Percentiles rank a stretch among this genome's conserved stretches.
Conservation (phyloP, 2,113 vertebrate species). For the Pseudolaguvia tuberculata region DNA sequence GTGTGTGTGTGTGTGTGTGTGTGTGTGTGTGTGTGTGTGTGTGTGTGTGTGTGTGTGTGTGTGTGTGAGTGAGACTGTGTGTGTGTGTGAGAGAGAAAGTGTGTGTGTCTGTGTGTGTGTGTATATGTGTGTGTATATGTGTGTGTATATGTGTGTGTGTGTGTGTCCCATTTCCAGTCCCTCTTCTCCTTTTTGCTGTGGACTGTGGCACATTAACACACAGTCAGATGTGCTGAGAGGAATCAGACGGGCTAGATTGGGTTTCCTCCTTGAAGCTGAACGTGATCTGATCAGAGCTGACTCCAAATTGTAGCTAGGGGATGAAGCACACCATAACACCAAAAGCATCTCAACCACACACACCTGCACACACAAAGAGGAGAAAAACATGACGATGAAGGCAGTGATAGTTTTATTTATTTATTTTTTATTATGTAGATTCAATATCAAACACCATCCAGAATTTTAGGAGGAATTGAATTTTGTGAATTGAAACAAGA, state of each 20-base stretch:
- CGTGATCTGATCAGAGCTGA: slow-evolving; percentile 48
- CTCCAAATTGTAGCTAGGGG: slow-evolving; percentile 42
- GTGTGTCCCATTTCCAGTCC: slow-evolving; percentile 47
- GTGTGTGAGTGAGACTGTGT: too few relatives aligned
- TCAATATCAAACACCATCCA: neutral
- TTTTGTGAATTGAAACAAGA: too few relatives aligned
- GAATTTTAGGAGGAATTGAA: neutral
- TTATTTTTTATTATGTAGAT: neutral
- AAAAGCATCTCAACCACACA: slow-evolving; percentile 4
- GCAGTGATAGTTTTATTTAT: neutral
- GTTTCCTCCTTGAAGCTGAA: slow-evolving; percentile 40
- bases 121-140: too few relatives aligned
- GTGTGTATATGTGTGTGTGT: too few relatives aligned
- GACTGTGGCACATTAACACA: slow-evolving; percentile 49
- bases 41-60: too few relatives aligned
- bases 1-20: too few relatives aligned
- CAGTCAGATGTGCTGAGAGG: slow-evolving; percentile 38
- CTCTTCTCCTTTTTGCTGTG: slow-evolving; percentile 19
- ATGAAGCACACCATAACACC: slow-evolving; percentile 31
- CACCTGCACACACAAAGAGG: slow-evolving; percentile 7
- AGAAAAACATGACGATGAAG: too few relatives aligned
- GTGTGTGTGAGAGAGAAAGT: too few relatives aligned
- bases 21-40: too few relatives aligned
- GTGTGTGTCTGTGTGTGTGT: too few relatives aligned
- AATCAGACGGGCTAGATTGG: slow-evolving; percentile 52